phyloP scores from a whole-genome alignment of 2,888 invertebrate species.

The Lepas anatifera region DNA sequence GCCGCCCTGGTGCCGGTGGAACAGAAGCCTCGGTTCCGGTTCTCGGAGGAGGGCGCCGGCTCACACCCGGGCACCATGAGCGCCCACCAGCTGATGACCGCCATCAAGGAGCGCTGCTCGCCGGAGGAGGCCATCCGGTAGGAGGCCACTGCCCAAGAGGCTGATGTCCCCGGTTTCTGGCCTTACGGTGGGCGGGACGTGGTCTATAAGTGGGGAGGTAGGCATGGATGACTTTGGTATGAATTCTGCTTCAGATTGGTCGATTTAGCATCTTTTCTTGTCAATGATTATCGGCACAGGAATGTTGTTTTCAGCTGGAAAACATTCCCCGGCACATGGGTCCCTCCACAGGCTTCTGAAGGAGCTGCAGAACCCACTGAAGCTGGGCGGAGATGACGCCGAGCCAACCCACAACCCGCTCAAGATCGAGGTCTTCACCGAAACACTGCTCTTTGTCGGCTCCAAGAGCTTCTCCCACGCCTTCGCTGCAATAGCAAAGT shows the following conservation, averaged over 20 bases:
- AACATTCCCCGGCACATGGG: too few relatives aligned
- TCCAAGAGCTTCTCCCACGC: constrained; percentile 97
- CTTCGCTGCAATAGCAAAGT: constrained; percentile 97
- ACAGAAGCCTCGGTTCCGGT: constrained; percentile 62
- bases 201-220: too few relatives aligned
- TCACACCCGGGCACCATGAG: constrained; percentile 35
- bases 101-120: constrained; percentile 78
- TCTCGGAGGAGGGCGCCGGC: constrained; percentile 16
- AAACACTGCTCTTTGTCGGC: constrained; percentile 81
- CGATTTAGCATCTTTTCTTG: too few relatives aligned
- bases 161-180: too few relatives aligned
- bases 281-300: too few relatives aligned
- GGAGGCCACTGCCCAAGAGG: too few relatives aligned
- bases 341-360: too few relatives aligned
- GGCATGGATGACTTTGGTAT: too few relatives aligned
- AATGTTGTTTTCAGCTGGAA: too few relatives aligned
- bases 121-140: constrained; percentile 80
- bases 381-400: constrained; percentile 49
- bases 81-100: constrained; percentile 73
- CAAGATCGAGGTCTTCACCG: constrained; percentile 95
- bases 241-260: too few relatives aligned
- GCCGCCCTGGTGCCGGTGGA: constrained; percentile 67
- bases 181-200: too few relatives aligned
- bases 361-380: constrained; percentile 71
- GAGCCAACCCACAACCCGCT: constrained; percentile 63